Base-by-base conservation (phyloP, 2,888 invertebrate genomes). In the Sturmia bella region DNA sequence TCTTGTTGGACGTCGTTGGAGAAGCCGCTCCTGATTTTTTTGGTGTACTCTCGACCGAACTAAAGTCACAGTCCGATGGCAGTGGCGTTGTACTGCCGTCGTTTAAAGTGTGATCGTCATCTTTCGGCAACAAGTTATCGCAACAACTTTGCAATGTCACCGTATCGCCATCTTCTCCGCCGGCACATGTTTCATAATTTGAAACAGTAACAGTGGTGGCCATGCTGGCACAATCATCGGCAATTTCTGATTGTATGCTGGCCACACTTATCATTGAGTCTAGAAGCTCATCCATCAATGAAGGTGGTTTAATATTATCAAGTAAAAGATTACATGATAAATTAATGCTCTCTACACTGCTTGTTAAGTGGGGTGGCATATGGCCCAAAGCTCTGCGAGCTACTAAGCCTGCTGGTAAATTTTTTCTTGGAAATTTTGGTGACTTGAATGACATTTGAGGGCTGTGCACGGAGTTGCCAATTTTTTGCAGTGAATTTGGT, bases 231-330 rank as follows among this genome's bases (percentile, higher is more conserved):
- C 95, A 96, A 0, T 85, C 87, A 75, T 95, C 96, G 0, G 93
- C 95, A 3, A 95, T 93, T 90, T 96, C 96, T 0, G 95, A 96
- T 27, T 94, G 94, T 76, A 96, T 94, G 88, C 96, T 97, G 0
- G 95, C 95, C 0, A 97, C 95, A 72, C 96, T 97, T 13, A 95
- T 92, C 94, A 96, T 95, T 84, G 96, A 97, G 85, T 97, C 97
- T 1, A 93, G 86, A 5, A 95, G 89, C 85, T 94, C 92, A 76
- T 95, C 95, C 94, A 96, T 94, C 83, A 95, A 93, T 0, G 96
- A 96, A 0, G 97, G 96, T 3, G 97, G 96, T 88, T 96, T 96
- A 3, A 96, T 93, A 83, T 95, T 95, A 39, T 97, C 97, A 70
- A 96, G 90, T 37, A 96, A 90, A 48, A 82, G 32, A 87, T 96